Conservation (phyloP, 92 coral and sea anemone genomes). For the Epizoanthus fatuus region DNA sequence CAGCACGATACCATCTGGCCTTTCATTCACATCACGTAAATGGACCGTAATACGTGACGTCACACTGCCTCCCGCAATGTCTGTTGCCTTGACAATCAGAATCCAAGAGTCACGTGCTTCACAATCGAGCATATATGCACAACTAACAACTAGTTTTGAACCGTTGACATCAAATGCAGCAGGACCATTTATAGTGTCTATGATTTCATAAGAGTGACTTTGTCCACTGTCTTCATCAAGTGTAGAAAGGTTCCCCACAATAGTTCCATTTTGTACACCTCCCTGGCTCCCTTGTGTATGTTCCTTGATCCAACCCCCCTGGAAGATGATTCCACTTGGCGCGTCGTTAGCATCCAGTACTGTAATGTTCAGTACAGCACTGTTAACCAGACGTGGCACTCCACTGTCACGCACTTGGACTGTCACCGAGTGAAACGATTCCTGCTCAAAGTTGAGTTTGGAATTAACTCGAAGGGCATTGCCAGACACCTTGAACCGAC, state of each 20-base stretch:
- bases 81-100: slow-evolving; percentile 64
- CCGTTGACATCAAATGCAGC: slow-evolving; percentile 51
- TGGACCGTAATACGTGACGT: slow-evolving; percentile 62
- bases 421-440: slow-evolving; percentile 38
- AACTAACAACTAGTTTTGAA: slow-evolving; percentile 55
- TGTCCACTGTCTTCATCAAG: slow-evolving; percentile 73
- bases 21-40: slow-evolving; percentile 71
- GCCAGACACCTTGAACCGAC: slow-evolving; percentile 55
- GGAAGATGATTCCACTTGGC: slow-evolving; percentile 58
- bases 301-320: slow-evolving; percentile 58
- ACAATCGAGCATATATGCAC: slow-evolving; percentile 62
- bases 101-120: slow-evolving; percentile 65
- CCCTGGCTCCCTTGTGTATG: slow-evolving; percentile 16
- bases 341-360: slow-evolving; percentile 72
- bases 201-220: slow-evolving; percentile 62
- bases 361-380: slow-evolving; percentile 57
- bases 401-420: slow-evolving; percentile 76
- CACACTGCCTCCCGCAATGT: slow-evolving; percentile 60
- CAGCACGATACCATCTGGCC: slow-evolving; percentile 63
- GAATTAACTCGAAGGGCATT: slow-evolving; percentile 47
- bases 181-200: slow-evolving; percentile 4
- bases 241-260: slow-evolving; percentile 69
- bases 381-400: slow-evolving; percentile 57
- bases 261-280: slow-evolving; percentile 65
- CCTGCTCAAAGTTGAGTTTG: slow-evolving; percentile 59